Evolutionary conservation across 1,140 invertebrate genomes (phyloP).

Genomic region (Augochlora pura): DNA sequence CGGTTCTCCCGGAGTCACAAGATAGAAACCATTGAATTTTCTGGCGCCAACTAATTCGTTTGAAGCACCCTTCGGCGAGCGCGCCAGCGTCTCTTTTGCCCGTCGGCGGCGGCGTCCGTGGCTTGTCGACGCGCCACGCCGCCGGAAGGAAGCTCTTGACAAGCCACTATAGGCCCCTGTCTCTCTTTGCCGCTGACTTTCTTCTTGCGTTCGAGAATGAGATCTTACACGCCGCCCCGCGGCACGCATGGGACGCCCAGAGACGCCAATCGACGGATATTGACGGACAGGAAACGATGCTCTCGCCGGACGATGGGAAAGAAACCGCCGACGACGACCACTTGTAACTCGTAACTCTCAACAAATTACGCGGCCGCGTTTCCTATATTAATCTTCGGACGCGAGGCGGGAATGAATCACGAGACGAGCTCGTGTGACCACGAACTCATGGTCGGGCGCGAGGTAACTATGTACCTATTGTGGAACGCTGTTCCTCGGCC

Average conservation of each 20-base stretch:
- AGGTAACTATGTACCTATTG: too few species aligned
- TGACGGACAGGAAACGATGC: slow-evolving; percentile 44
- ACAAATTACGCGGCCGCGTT: background rate
- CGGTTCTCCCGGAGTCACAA: slow-evolving; percentile 36
- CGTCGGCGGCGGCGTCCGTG: slow-evolving; percentile 27
- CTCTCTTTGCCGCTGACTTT: slow-evolving; percentile 41
- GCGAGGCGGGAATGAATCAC: background rate
- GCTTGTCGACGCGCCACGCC: slow-evolving; percentile 60
- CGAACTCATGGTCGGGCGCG: too few species aligned
- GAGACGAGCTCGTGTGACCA: background rate
- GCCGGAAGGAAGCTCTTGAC: slow-evolving; percentile 71
- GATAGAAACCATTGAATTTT: slow-evolving; percentile 54
- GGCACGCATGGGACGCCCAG: background rate
- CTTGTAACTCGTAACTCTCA: background rate
- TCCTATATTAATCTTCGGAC: background rate
- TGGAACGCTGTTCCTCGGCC: too few species aligned
- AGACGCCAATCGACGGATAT: slow-evolving; percentile 36
- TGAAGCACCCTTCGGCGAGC: slow-evolving; percentile 57
- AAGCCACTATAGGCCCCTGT: slow-evolving; percentile 55
- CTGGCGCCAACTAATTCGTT: slow-evolving; percentile 66
- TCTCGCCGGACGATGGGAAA: background rate
- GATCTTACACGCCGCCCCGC: slow-evolving; percentile 28
- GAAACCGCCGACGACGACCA: slow-evolving; percentile 11
- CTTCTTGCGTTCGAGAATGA: slow-evolving; percentile 45
- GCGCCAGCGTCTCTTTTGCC: slow-evolving; percentile 33